Evolutionary conservation across 2,113 vertebrate species (phyloP).

Genomic region (Dicaeum eximium): DNA sequence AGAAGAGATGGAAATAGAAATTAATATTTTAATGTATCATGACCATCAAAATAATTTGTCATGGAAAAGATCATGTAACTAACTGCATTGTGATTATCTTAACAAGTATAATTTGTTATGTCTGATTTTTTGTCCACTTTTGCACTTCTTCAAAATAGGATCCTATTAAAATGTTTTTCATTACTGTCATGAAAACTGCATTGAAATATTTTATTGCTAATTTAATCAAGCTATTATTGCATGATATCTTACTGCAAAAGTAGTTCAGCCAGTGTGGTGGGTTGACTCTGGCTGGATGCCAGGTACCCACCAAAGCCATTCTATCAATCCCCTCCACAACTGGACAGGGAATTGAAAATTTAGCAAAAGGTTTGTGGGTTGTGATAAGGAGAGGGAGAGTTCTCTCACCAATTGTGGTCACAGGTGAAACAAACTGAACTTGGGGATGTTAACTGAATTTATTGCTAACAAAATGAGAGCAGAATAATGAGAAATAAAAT

Average conservation of each 20-base stretch:
- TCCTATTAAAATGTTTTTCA: background rate
- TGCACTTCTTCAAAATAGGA: background rate
- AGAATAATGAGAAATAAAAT: background rate
- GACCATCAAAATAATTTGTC: background rate
- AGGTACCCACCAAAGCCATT: background rate
- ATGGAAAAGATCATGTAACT: background rate
- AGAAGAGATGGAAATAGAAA: background rate
- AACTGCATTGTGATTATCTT: conserved; percentile 17
- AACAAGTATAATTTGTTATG: background rate
- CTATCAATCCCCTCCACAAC: background rate
- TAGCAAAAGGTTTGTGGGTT: accelerated
- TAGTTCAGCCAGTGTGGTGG: background rate
- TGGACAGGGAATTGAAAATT: background rate
- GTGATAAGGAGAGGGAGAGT: background rate
- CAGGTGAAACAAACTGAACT: background rate
- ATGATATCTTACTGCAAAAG: background rate
- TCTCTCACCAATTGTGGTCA: accelerated
- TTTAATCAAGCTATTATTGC: background rate
- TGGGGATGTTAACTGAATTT: background rate
- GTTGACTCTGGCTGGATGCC: background rate
- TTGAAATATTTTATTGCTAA: conserved; percentile 1
- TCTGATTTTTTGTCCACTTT: background rate
- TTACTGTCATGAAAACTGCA: background rate
- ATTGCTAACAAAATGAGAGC: background rate
- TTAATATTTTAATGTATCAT: background rate